phyloP scores from a whole-genome alignment of 2,113 vertebrate species.

The Ursus arctos region DNA sequence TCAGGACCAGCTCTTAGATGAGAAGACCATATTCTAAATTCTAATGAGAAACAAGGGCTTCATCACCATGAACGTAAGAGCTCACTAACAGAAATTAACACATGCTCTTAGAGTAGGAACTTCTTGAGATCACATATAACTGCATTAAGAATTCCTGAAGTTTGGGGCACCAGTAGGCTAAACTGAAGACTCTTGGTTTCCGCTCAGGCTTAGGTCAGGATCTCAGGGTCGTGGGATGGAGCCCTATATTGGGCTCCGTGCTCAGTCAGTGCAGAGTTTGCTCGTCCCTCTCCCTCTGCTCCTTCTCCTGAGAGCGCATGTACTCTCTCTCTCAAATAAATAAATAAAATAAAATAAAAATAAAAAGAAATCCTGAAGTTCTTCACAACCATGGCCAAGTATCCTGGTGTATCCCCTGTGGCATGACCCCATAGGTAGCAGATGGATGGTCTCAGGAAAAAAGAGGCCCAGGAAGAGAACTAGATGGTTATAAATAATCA shows the following conservation, averaged over 20 bases:
- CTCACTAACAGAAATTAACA: neutral
- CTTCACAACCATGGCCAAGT: neutral
- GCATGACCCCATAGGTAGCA: neutral
- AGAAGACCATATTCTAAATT: neutral
- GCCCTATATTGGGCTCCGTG: neutral
- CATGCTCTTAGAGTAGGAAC: neutral
- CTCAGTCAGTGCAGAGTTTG: neutral
- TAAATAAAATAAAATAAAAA: neutral
- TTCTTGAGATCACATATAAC: neutral
- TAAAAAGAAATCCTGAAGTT: constrained; percentile 20
- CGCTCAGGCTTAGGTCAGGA: neutral
- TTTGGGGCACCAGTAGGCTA: neutral
- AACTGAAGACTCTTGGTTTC: neutral
- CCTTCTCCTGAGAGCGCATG: neutral
- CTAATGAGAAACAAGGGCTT: neutral
- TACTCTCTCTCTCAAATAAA: neutral
- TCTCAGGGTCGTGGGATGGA: neutral
- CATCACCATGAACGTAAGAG: neutral
- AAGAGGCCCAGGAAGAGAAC: neutral
- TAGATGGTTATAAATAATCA: neutral
- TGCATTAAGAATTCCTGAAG: constrained; percentile 13
- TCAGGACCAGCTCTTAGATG: neutral
- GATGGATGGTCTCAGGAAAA: neutral
- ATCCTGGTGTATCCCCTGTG: neutral
- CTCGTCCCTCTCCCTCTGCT: neutral